These are phyloP conservation scores for Ceyx cyanopectus DNA, from an alignment of 2,113 vertebrate species.

Conservation along the genomic window DNA sequence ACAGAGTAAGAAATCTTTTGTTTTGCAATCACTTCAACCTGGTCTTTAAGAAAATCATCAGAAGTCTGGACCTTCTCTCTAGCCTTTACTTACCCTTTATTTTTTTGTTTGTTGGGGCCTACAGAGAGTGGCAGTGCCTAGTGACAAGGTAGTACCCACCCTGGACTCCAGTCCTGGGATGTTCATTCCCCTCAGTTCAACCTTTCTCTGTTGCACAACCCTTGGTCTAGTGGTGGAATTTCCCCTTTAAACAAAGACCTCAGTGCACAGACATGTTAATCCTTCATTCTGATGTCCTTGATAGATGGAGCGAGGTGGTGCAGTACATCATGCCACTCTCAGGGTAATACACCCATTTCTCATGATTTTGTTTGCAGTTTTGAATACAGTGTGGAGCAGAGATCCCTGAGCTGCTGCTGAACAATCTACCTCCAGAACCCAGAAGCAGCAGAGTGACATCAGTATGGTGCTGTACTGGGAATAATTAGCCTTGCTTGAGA, in stretches of 20 bases:
- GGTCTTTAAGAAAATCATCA: background rate
- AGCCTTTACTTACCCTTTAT: background rate
- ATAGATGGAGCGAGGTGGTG: background rate
- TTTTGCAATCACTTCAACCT: background rate
- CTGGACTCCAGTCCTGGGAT: background rate
- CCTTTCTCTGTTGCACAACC: background rate
- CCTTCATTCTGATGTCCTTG: constrained; percentile 1
- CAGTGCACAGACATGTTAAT: background rate
- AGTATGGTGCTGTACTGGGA: constrained; percentile 50
- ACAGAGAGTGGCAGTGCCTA: background rate
- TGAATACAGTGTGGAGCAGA: background rate
- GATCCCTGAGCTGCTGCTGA: constrained; percentile 19
- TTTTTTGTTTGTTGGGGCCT: background rate
- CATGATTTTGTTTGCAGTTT: constrained; percentile 28
- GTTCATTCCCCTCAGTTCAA: background rate
- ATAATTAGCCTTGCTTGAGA: constrained; percentile 70
- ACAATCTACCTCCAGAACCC: constrained; percentile 25
- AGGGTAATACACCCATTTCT: constrained; percentile 16
- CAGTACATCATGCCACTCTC: background rate
- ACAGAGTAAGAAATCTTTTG: background rate
- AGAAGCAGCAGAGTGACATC: background rate
- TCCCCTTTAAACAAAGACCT: background rate
- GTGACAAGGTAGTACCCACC: background rate
- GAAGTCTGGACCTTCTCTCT: background rate
- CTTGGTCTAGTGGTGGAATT: background rate